Conservation (phyloP, 2,888 invertebrate species). For the Erebia aethiops region DNA sequence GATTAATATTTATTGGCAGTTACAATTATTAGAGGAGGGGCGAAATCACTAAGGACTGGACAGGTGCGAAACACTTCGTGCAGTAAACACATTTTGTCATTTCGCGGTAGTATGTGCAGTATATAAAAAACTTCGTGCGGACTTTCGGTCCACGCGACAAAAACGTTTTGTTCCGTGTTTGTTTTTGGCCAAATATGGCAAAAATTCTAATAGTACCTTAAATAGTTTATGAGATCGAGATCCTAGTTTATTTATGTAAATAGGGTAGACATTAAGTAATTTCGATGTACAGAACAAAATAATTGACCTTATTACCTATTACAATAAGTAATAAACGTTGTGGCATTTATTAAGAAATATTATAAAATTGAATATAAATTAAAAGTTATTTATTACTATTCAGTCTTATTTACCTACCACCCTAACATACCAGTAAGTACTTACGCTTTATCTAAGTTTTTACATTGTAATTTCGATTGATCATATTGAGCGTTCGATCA, state of each 20-base stretch:
- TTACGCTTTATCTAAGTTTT: not conserved
- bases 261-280: conserved; percentile 3
- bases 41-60: too few species aligned
- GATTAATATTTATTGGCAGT: too few species aligned
- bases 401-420: conserved; percentile 23
- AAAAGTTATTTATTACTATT: conserved; percentile 15
- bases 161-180: too few species aligned
- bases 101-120: too few species aligned
- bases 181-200: not conserved
- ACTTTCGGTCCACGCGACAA: too few species aligned
- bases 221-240: not conserved
- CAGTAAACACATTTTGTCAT: too few species aligned
- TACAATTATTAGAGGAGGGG: too few species aligned
- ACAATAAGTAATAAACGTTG: conserved; percentile 26
- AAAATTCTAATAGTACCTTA: not conserved
- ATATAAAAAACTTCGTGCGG: too few species aligned
- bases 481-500: too few species aligned
- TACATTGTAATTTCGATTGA: too few species aligned
- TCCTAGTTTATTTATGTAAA: conserved; percentile 12
- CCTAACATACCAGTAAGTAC: not conserved
- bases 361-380: not conserved
- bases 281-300: conserved; percentile 15
- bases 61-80: too few species aligned
- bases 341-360: conserved; percentile 21
- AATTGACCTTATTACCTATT: conserved; percentile 20